Conservation (phyloP, 1,140 invertebrate species). For the Agrypnia vestita region DNA sequence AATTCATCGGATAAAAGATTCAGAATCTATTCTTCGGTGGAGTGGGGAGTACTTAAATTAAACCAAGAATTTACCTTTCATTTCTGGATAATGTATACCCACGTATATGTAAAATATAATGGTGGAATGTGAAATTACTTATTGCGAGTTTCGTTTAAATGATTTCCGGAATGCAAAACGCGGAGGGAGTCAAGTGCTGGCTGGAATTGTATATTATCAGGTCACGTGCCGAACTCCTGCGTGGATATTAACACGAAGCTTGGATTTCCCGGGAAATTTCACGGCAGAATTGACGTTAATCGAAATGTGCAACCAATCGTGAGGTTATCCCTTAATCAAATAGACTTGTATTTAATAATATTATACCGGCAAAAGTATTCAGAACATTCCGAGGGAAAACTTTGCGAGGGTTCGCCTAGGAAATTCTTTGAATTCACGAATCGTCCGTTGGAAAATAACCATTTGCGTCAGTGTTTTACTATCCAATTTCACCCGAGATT, state of each 20-base stretch:
- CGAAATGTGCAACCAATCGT: conserved; percentile 46
- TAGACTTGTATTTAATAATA: conserved; percentile 41
- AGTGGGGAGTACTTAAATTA: conserved; percentile 43
- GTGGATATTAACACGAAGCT: conserved; percentile 32
- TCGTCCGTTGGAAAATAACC: too few relatives aligned
- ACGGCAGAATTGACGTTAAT: conserved; percentile 36
- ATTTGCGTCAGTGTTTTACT: too few relatives aligned
- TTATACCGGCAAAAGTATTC: not conserved
- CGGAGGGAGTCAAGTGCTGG: conserved; percentile 22
- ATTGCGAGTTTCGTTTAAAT: conserved; percentile 57
- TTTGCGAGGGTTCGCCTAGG: too few relatives aligned
- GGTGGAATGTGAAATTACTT: conserved; percentile 56
- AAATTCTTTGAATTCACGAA: too few relatives aligned
- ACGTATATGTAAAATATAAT: conserved; percentile 39
- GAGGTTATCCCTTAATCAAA: conserved; percentile 36
- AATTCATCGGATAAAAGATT: not conserved
- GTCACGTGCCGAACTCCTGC: conserved; percentile 1
- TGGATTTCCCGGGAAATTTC: conserved; percentile 39
- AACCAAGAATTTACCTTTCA: conserved; percentile 57
- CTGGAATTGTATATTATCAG: conserved; percentile 16
- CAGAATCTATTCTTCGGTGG: not conserved
- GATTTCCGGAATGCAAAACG: conserved; percentile 53
- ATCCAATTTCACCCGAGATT: too few relatives aligned
- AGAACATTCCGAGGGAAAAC: not conserved
- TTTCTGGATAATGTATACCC: conserved; percentile 41